Percentiles rank a stretch among this genome's conserved stretches.
Evolutionary conservation across 2,113 vertebrate genomes (phyloP).

Genomic region (Albula goreensis): DNA sequence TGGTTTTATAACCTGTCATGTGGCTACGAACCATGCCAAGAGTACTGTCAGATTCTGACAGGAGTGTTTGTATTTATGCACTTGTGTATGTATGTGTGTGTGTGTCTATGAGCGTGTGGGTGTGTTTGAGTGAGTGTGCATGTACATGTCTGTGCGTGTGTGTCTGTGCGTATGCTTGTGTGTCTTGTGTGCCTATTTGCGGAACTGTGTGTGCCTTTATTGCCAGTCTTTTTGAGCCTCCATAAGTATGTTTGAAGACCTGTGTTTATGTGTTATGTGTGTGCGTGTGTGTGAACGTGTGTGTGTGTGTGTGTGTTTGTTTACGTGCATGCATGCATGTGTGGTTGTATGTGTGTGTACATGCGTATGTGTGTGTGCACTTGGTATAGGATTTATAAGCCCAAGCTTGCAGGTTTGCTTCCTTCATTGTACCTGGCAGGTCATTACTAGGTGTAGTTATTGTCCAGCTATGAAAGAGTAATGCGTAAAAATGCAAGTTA

Average conservation of each 20-base stretch:
- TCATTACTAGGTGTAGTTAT: neutral
- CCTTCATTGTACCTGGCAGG: neutral
- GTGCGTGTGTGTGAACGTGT: neutral
- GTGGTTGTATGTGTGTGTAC: neutral
- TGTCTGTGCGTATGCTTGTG: neutral
- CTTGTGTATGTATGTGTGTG: too few relatives aligned
- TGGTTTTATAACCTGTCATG: too few relatives aligned
- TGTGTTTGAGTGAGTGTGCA: too few relatives aligned
- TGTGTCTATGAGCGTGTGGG: too few relatives aligned
- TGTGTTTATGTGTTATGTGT: neutral
- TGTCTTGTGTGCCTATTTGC: neutral
- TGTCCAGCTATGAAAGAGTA: neutral
- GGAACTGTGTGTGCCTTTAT: too few relatives aligned
- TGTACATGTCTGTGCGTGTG: neutral
- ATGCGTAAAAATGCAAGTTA: neutral
- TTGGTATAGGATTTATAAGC: neutral
- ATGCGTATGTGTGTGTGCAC: neutral
- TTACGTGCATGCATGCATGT: neutral
- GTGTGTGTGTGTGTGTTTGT: neutral
- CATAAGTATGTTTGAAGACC: too few relatives aligned
- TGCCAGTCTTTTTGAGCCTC: too few relatives aligned
- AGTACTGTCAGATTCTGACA: too few relatives aligned
- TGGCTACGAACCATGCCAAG: too few relatives aligned
- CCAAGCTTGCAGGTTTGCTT: neutral
- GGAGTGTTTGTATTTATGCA: too few relatives aligned